Conservation (phyloP, 2,888 invertebrate species). For the Calameuta idolon region DNA sequence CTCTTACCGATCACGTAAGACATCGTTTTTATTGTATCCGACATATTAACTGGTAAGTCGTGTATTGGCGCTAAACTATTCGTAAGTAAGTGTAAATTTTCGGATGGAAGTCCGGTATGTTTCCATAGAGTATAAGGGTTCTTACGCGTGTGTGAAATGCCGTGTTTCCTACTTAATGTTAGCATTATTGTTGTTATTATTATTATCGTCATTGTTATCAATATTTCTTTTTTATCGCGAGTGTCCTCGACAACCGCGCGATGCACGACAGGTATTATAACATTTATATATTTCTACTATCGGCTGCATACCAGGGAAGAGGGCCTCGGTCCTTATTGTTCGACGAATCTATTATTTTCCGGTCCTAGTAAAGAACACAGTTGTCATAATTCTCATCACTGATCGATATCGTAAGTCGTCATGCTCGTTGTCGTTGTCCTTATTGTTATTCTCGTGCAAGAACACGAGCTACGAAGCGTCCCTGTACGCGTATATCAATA, state of each 20-base stretch:
- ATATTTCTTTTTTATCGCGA: background rate
- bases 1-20: constrained; percentile 31
- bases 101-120: background rate
- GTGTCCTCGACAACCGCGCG: background rate
- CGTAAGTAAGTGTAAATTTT: constrained; percentile 9
- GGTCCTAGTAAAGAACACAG: background rate
- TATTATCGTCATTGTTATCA: background rate
- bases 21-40: constrained; percentile 33
- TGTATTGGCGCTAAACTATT: constrained; percentile 27
- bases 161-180: background rate
- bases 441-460: background rate
- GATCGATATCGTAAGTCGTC: background rate
- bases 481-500: background rate
- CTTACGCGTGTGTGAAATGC: background rate
- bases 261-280: background rate
- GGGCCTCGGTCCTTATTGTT: background rate
- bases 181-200: background rate
- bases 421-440: background rate
- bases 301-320: background rate
- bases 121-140: background rate
- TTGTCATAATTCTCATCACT: background rate
- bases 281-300: background rate
- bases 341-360: background rate
- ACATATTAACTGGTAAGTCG: constrained; percentile 34
- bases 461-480: background rate